These are phyloP conservation scores for Anagrus nilaparvatae DNA, from an alignment of 1,140 invertebrate genomes.

Conservation along the genomic window DNA sequence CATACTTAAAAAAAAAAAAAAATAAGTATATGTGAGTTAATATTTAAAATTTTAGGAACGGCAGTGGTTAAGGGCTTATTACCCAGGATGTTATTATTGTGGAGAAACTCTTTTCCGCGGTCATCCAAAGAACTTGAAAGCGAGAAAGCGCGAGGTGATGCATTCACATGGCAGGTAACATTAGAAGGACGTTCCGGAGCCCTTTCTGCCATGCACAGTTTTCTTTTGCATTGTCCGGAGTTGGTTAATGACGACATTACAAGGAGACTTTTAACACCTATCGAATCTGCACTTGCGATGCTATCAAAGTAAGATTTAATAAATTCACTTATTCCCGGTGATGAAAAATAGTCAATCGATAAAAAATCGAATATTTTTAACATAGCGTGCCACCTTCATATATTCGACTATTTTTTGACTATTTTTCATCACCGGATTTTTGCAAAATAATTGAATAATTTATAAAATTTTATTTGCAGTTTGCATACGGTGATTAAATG, in stretches of 20 bases:
- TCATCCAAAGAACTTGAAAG: slow-evolving; percentile 93
- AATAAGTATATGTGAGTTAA: slow-evolving; percentile 6
- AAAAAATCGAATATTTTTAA: not conserved
- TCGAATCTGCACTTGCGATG: slow-evolving; percentile 91
- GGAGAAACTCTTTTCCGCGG: slow-evolving; percentile 96
- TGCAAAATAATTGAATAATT: slow-evolving; percentile 1
- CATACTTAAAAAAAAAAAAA: slow-evolving; percentile 6
- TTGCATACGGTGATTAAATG: slow-evolving; percentile 78
- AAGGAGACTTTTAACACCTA: slow-evolving; percentile 74
- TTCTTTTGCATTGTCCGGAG: slow-evolving; percentile 82
- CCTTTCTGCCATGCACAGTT: slow-evolving; percentile 88
- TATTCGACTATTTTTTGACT: too few relatives aligned
- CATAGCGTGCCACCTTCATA: too few relatives aligned
- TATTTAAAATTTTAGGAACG: slow-evolving; percentile 48
- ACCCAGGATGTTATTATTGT: slow-evolving; percentile 86
- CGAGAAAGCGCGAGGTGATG: slow-evolving; percentile 93
- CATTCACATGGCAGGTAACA: slow-evolving; percentile 98
- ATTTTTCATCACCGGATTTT: slow-evolving; percentile 16
- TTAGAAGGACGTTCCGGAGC: slow-evolving; percentile 93
- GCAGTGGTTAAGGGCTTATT: slow-evolving; percentile 81
- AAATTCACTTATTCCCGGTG: not conserved
- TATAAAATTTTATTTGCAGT: slow-evolving; percentile 41
- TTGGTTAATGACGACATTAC: slow-evolving; percentile 86
- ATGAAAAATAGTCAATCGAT: not conserved
- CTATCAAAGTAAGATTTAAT: slow-evolving; percentile 69